phyloP scores from a whole-genome alignment of 2,113 vertebrate genomes.

The Corythoichthys haematopterus region DNA sequence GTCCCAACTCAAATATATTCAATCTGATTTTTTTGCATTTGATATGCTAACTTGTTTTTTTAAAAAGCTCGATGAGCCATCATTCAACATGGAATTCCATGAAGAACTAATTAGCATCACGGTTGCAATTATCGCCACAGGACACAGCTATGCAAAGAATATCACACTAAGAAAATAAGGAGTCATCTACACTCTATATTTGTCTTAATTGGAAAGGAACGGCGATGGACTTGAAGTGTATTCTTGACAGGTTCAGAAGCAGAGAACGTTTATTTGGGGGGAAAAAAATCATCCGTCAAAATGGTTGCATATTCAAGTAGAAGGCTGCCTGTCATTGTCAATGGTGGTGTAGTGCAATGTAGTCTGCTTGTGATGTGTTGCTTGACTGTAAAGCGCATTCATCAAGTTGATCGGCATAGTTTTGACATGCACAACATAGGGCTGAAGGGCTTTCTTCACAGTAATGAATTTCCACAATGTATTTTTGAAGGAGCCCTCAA shows the following conservation, averaged over 20 bases:
- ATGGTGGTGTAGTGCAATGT: constrained; percentile 70
- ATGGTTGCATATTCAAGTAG: neutral
- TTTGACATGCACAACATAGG: constrained; percentile 31
- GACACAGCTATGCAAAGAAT: neutral
- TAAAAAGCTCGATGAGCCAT: neutral
- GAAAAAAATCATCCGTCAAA: constrained; percentile 1
- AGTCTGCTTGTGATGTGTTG: constrained; percentile 72
- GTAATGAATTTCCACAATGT: constrained; percentile 17
- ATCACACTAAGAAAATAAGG: neutral
- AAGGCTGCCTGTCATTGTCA: constrained; percentile 10
- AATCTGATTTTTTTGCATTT: neutral
- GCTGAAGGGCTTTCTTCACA: constrained; percentile 3
- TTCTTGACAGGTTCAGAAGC: neutral
- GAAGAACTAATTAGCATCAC: neutral
- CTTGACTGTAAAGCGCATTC: constrained; percentile 56
- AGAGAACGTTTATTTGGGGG: neutral
- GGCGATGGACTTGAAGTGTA: neutral
- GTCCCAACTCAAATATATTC: neutral
- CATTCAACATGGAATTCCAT: neutral
- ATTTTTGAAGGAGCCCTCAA: constrained; percentile 2
- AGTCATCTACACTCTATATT: neutral
- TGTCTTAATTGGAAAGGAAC: neutral
- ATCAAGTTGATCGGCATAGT: constrained; percentile 47
- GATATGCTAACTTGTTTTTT: neutral
- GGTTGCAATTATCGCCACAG: neutral